Evolutionary conservation across 2,888 invertebrate species (phyloP), one percentile per base, ranked within the genome.

Genomic region (Microctonus brassicae): DNA sequence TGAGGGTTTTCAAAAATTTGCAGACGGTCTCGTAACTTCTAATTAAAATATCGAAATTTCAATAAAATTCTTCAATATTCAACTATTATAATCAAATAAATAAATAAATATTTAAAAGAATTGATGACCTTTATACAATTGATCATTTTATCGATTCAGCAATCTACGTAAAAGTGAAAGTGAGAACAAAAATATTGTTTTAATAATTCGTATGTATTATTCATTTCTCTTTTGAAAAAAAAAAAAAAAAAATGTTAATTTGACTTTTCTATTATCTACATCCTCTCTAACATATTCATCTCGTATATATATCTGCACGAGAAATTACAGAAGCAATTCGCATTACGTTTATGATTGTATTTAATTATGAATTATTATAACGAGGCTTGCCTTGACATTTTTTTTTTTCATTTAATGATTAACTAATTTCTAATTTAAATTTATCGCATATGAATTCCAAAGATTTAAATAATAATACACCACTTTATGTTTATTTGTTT

Each of bases 1-100:
- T 9, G 81, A 85, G 42, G 84, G 79, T 3, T 84, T 84, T 65
- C 78, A 84, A 76, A 73, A 76, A 42, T 85, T 85, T 64, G 81
- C 79, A 6, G 82, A 85, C 36, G 80, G 80, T 20, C 74, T 85
- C 0, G 67, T 80, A 9, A 77, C 80, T 2, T 78, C 69, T 2
- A 80, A 80, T 57, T 84, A 47, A 80, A 42, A 60, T 58, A 29
- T 24, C 33, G 36, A 33, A 39, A 17, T 53, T 29, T n/a, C n/a
- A 13, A 47, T 24, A 13, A 7, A n/a, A 6, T 53, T 53, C 2
- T 17, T 33, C 11, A 61, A 22, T 10, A 13, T 34, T 39, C 3
- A 36, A 60, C 1, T 7, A 65, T 33, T 33, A 52, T 53, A 52
- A 34, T 39, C 1, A 36, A 29, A 5, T 39, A 13, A 3, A n/a